Evolutionary conservation across 2,797 vertebrate species (phyloP).

Genomic region (Anguilla anguilla): DNA sequence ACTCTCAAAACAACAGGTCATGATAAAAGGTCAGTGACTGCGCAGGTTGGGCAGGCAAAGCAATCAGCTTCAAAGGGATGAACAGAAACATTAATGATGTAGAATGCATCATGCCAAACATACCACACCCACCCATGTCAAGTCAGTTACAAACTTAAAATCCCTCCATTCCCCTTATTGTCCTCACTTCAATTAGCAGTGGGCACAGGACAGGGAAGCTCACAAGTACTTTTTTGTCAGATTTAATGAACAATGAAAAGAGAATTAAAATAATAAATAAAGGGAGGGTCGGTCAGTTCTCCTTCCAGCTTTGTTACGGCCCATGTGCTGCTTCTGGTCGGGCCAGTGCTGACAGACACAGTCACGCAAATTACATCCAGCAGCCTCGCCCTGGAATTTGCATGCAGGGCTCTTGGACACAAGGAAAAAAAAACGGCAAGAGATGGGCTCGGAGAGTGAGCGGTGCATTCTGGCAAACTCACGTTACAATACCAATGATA

Average conservation of each 20-base stretch:
- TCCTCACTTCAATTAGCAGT: neutral
- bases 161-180: neutral
- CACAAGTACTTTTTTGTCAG: neutral
- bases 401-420: slow-evolving; percentile 39
- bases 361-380: slow-evolving; percentile 34
- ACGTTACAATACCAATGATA: slow-evolving; percentile 9
- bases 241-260: neutral
- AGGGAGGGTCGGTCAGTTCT: neutral
- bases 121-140: neutral
- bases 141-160: neutral
- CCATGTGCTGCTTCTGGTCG: neutral
- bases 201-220: neutral
- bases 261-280: slow-evolving; percentile 13
- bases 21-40: neutral
- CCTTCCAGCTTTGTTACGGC: slow-evolving; percentile 15
- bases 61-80: neutral
- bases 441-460: slow-evolving; percentile 14
- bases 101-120: neutral
- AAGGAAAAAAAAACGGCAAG: slow-evolving; percentile 29
- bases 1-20: neutral
- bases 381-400: slow-evolving; percentile 33
- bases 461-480: slow-evolving; percentile 36
- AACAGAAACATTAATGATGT: neutral
- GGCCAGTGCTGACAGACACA: slow-evolving; percentile 22
- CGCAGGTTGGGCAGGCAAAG: neutral